A percentile compares a stretch with the other conserved stretches of the same genome.
phyloP scores from a whole-genome alignment of 2,113 vertebrate genomes.

The Cheirogaleus medius region DNA sequence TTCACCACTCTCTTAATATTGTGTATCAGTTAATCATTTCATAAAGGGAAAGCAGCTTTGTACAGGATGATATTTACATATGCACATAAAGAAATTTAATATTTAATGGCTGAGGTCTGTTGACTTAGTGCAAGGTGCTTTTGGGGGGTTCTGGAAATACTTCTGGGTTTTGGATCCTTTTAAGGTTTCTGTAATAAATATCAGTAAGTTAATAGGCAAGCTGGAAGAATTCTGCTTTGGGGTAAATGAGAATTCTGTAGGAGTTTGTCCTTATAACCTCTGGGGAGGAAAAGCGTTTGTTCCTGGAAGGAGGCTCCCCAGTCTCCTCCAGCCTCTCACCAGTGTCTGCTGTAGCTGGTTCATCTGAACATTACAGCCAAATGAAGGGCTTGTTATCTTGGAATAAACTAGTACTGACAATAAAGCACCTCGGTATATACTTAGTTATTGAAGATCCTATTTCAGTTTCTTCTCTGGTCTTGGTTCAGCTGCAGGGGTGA shows the following conservation, averaged over 20 bases:
- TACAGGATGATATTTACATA: neutral
- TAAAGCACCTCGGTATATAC: neutral
- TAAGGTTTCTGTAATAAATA: neutral
- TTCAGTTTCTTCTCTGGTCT: neutral
- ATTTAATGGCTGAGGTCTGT: neutral
- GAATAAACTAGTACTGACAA: neutral
- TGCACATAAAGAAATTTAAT: neutral
- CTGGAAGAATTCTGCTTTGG: conserved; percentile 29
- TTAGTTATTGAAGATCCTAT: neutral
- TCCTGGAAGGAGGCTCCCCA: neutral
- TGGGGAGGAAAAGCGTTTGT: neutral
- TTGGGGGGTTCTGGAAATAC: neutral
- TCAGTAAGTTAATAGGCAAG: neutral
- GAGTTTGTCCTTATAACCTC: neutral
- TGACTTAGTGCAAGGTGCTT: neutral
- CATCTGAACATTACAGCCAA: neutral
- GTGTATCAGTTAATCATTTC: neutral
- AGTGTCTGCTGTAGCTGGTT: neutral
- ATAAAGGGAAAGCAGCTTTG: neutral
- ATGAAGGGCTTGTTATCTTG: neutral
- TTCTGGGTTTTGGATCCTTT: neutral
- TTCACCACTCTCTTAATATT: neutral
- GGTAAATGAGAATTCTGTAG: neutral
- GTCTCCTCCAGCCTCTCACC: neutral
- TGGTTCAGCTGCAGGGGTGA: neutral